These are phyloP conservation scores for Elephas maximus DNA, from an alignment of 2,113 vertebrate species.

Conservation along the genomic window DNA sequence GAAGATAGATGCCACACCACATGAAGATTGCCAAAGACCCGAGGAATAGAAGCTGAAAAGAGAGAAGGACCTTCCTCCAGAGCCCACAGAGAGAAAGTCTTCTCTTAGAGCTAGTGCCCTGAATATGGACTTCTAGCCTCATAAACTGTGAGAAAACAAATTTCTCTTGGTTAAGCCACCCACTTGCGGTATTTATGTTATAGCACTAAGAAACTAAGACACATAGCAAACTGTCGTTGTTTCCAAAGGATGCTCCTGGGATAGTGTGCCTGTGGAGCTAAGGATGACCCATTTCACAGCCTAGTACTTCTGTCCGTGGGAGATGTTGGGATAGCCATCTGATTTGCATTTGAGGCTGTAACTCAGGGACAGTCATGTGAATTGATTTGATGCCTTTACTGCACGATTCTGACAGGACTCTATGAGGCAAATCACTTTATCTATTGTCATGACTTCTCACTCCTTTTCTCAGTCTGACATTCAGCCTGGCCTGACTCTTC, in stretches of 20 bases:
- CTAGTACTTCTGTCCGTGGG: background rate
- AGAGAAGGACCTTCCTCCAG: background rate
- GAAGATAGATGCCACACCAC: background rate
- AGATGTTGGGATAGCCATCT: background rate
- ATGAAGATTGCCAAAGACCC: background rate
- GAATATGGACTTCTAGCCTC: background rate
- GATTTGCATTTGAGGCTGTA: background rate
- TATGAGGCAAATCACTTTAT: background rate
- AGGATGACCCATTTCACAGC: background rate
- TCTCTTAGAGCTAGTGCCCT: background rate
- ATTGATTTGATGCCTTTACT: background rate
- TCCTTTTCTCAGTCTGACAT: too few species aligned
- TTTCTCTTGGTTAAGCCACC: background rate
- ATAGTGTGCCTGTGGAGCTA: background rate
- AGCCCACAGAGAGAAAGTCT: background rate
- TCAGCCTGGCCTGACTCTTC: background rate
- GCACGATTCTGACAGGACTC: background rate
- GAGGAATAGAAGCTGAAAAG: background rate
- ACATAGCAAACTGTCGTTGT: background rate
- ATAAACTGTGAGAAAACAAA: background rate
- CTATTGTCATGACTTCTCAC: fast-evolving
- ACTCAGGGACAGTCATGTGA: background rate
- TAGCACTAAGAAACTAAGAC: background rate
- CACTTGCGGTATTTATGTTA: background rate
- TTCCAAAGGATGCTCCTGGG: background rate